Evolutionary conservation across 2,113 vertebrate species (phyloP).

Genomic region (Synchiropus splendidus): DNA sequence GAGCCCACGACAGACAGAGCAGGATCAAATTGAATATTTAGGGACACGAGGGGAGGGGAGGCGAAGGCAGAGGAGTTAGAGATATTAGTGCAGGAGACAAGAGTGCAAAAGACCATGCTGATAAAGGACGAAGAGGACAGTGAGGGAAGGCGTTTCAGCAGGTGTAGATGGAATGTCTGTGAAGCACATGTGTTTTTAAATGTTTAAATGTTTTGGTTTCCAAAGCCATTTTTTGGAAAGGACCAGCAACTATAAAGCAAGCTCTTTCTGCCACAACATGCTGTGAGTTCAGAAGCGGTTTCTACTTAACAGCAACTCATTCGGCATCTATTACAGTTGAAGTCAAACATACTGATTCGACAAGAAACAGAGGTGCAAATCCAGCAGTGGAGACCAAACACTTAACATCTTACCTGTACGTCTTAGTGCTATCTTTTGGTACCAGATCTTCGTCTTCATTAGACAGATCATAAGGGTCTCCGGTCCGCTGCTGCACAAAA

Average conservation of each 20-base stretch:
- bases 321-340: conserved; percentile 4
- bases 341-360: too few relatives aligned
- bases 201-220: conserved; percentile 2
- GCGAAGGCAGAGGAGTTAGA: conserved; percentile 22
- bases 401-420: conserved; percentile 60
- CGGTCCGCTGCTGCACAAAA: conserved; percentile 41
- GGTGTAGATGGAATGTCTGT: conserved; percentile 12
- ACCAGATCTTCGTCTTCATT: conserved; percentile 58
- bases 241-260: conserved; percentile 13
- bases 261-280: conserved; percentile 39
- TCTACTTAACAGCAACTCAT: conserved; percentile 29
- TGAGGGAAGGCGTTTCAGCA: conserved; percentile 4
- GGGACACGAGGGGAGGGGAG: conserved; percentile 15
- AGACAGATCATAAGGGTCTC: conserved; percentile 62
- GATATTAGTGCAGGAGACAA: conserved; percentile 17
- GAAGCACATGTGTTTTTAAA: conserved; percentile 17
- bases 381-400: conserved; percentile 12
- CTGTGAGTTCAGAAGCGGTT: conserved; percentile 30
- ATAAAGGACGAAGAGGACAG: conserved; percentile 16
- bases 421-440: conserved; percentile 64
- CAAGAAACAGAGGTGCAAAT: conserved; percentile 7
- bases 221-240: too few relatives aligned
- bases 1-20: too few relatives aligned
- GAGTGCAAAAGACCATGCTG: conserved; percentile 25
- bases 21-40: not conserved